Evolutionary conservation across 1,140 invertebrate species (phyloP).

Genomic region (Condylostylus longicornis): DNA sequence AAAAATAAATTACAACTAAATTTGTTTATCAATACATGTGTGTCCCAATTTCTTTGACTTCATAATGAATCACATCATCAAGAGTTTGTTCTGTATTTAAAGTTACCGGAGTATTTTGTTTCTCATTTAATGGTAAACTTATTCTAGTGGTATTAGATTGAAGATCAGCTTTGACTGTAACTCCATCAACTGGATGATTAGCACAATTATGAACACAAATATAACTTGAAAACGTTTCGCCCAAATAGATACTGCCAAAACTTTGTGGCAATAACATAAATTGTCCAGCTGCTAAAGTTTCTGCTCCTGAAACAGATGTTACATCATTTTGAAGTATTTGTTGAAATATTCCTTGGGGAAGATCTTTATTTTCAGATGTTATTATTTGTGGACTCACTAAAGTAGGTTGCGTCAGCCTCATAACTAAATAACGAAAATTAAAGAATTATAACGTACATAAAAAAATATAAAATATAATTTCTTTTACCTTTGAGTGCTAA

Average conservation of each 20-base stretch:
- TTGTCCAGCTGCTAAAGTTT: slow-evolving; percentile 70
- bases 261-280: slow-evolving; percentile 87
- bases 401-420: slow-evolving; percentile 79
- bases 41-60: slow-evolving; percentile 94
- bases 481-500: slow-evolving; percentile 12
- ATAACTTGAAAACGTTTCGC: slow-evolving; percentile 96
- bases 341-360: slow-evolving; percentile 63
- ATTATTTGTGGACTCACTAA: slow-evolving; percentile 63
- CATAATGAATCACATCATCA: slow-evolving; percentile 91
- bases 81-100: slow-evolving; percentile 72
- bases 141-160: slow-evolving; percentile 83
- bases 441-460: not conserved
- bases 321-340: slow-evolving; percentile 62
- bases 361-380: slow-evolving; percentile 68
- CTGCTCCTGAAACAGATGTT: slow-evolving; percentile 57
- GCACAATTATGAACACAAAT: slow-evolving; percentile 95
- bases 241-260: slow-evolving; percentile 71
- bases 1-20: not conserved
- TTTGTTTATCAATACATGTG: slow-evolving; percentile 68
- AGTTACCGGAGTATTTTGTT: slow-evolving; percentile 43
- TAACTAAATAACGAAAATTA: slow-evolving; percentile 44
- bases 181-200: slow-evolving; percentile 60
- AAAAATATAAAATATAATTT: not conserved
- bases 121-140: slow-evolving; percentile 47
- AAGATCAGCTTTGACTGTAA: slow-evolving; percentile 76